Base-by-base conservation (phyloP, 1,140 invertebrate genomes). In the Delia radicum region DNA sequence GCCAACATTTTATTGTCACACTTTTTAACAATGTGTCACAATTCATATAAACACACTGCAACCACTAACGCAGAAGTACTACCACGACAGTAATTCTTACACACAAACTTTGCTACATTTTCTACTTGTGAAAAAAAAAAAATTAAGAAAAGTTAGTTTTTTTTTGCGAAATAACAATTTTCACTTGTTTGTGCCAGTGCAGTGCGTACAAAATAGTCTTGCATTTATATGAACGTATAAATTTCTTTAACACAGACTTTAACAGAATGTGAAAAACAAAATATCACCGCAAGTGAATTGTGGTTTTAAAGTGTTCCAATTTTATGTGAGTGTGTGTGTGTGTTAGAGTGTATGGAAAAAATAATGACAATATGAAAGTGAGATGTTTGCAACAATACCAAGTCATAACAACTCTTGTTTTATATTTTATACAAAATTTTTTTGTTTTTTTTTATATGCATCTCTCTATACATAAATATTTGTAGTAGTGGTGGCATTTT, bases 1-100 rank as follows among this genome's bases (percentile, higher is more conserved):
- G 31, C 65, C 65, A 69, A 69, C 65, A 69, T 69, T 69, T 37
- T 69, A 69, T 69, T 69, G 65, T 69, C 65, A 69, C 65, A 69
- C 65, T 33, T 69, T 21, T 69, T 21, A 69, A 69, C 65, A 69
- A 69, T 69, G 65, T 69, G 21, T 69, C 29, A 69, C 65, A 69
- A 69, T 31, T 69, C n/a, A 55, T n/a, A 18, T 55, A 55, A 55
- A 55, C 48, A 55, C 24, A 55, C 48, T 42, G 37, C 10, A 21
- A n/a, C n/a, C n/a, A 55, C 21, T 18, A 24, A 55, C 48, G n/a
- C n/a, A n/a, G n/a, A n/a, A n/a, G n/a, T n/a, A n/a, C n/a, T n/a
- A n/a, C n/a, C n/a, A n/a, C n/a, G n/a, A n/a, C 18, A 55, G 7
- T 3, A 42, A 18, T 5, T 21, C 24, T 55, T 55, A 21, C n/a